These are phyloP conservation scores for Punctoribates punctum DNA, from an alignment of 2,888 invertebrate genomes.

Conservation along the genomic window DNA sequence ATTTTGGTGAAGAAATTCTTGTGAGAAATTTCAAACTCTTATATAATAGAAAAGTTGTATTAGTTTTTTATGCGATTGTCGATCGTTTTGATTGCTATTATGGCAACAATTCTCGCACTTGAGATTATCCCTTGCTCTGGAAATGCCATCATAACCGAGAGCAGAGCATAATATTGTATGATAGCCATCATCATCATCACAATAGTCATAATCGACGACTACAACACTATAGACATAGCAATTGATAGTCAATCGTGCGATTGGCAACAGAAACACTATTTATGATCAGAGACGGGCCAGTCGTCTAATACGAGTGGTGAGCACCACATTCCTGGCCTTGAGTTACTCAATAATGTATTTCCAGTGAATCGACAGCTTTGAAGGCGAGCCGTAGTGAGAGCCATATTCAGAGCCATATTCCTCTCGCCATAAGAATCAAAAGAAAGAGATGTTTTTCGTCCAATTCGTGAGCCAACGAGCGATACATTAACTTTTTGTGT, in stretches of 20 bases:
- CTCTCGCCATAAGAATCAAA: neutral
- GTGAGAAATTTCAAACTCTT: conserved; percentile 24
- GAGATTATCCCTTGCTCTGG: neutral
- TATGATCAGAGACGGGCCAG: conserved; percentile 36
- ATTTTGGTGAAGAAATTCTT: neutral
- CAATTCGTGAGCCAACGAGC: conserved; percentile 33
- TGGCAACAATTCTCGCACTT: neutral
- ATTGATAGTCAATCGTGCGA: conserved; percentile 37
- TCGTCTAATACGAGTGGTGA: neutral
- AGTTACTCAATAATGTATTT: conserved; percentile 23
- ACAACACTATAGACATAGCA: conserved; percentile 32
- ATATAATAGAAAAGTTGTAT: neutral
- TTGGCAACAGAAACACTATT: conserved; percentile 30
- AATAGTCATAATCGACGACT: conserved; percentile 21
- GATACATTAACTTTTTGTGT: conserved; percentile 35
- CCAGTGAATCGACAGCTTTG: neutral
- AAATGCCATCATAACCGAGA: conserved; percentile 2
- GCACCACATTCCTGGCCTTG: conserved; percentile 13
- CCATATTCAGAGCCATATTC: neutral
- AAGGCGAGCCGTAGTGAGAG: too few relatives aligned
- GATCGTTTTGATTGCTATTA: conserved; percentile 28
- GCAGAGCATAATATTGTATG: neutral
- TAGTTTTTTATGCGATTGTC: conserved; percentile 22
- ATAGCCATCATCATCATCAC: conserved; percentile 19
- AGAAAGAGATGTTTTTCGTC: neutral